phyloP scores from a whole-genome alignment of 2,888 invertebrate genomes.

The Tenthredo livida region DNA sequence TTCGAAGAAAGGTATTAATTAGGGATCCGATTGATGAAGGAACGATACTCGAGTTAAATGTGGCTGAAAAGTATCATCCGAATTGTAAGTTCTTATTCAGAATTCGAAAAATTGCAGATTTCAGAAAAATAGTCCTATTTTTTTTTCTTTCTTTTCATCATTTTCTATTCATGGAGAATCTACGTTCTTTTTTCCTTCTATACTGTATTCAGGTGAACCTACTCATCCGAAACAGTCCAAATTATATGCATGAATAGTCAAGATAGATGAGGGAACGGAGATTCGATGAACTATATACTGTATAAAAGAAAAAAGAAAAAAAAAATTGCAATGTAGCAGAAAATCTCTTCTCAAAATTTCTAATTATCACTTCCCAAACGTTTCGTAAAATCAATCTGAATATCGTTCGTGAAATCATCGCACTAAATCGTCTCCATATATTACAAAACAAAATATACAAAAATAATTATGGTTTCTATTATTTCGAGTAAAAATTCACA shows the following conservation, averaged over 20 bases:
- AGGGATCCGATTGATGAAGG: background rate
- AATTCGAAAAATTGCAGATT: background rate
- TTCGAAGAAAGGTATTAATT: background rate
- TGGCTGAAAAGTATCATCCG: background rate
- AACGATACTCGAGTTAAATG: background rate
- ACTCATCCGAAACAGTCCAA: background rate
- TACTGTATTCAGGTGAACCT: background rate
- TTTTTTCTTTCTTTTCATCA: background rate
- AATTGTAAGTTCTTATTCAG: background rate
- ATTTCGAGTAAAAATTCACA: background rate
- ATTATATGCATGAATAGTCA: constrained; percentile 7
- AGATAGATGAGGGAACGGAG: background rate
- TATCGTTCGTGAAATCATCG: background rate
- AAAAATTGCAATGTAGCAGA: background rate
- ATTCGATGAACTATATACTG: background rate
- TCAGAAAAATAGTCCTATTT: background rate
- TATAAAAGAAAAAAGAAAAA: background rate
- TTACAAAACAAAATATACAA: background rate
- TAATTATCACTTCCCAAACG: background rate
- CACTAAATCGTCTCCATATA: background rate
- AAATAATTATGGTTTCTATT: background rate
- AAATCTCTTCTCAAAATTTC: background rate
- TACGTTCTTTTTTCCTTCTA: background rate
- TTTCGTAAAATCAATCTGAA: background rate
- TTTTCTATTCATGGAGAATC: background rate